These are phyloP conservation scores for Raja brachyura DNA, from an alignment of 2,113 vertebrate species.

Conservation along the genomic window DNA sequence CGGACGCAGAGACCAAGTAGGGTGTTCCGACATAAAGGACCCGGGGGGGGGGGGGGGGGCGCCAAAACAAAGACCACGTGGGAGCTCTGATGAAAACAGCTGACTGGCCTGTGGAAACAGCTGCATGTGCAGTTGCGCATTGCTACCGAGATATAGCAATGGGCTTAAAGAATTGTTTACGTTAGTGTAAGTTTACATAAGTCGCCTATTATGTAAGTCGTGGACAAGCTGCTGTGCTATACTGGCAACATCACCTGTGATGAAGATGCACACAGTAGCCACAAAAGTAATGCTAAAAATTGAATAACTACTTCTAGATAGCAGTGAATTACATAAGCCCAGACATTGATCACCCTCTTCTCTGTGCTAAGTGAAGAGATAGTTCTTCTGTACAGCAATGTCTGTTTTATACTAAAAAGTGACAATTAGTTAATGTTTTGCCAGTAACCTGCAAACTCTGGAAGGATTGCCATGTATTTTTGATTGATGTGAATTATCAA, in stretches of 20 bases:
- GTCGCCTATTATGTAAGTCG: too few relatives aligned
- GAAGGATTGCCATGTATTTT: background rate
- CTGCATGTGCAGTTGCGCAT: too few relatives aligned
- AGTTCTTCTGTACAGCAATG: background rate
- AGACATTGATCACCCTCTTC: too few relatives aligned
- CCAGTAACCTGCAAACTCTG: background rate
- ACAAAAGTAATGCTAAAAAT: background rate
- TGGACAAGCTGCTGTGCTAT: background rate
- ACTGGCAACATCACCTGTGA: background rate
- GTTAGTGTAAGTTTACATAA: too few relatives aligned
- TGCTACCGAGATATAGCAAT: too few relatives aligned
- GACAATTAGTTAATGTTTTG: background rate
- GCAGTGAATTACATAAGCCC: background rate
- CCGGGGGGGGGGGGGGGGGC: too few relatives aligned
- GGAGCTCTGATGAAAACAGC: too few relatives aligned
- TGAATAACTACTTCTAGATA: background rate
- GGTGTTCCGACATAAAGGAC: too few relatives aligned
- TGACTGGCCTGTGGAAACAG: too few relatives aligned
- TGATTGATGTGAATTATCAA: background rate
- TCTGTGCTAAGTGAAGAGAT: background rate
- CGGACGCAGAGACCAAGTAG: too few relatives aligned
- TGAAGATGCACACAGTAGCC: background rate
- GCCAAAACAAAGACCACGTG: too few relatives aligned
- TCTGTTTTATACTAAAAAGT: background rate
- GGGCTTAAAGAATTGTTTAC: too few relatives aligned